phyloP scores from a whole-genome alignment of 2,797 vertebrate species.

The Gymnoscopelus braueri region DNA sequence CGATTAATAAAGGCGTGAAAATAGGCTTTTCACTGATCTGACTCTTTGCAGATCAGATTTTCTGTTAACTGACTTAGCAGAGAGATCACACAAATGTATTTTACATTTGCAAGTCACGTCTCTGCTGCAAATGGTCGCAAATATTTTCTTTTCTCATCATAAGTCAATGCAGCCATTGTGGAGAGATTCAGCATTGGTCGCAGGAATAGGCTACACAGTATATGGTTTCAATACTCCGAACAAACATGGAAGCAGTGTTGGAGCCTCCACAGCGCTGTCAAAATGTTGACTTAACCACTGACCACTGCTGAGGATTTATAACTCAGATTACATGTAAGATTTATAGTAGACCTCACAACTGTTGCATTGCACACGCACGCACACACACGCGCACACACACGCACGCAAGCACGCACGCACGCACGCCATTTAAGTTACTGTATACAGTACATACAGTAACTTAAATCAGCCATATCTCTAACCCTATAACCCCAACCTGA shows the following conservation, averaged over 20 bases:
- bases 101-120: background rate
- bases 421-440: too few species aligned
- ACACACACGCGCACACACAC: background rate
- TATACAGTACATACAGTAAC: too few species aligned
- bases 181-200: conserved; percentile 26
- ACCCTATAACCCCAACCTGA: too few species aligned
- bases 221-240: background rate
- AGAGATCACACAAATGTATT: too few species aligned
- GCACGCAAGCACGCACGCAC: background rate
- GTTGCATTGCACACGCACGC: conserved; percentile 23
- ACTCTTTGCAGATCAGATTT: too few species aligned
- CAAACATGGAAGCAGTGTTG: background rate
- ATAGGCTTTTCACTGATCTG: background rate
- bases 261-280: background rate
- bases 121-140: conserved; percentile 3
- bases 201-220: too few species aligned
- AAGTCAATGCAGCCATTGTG: background rate
- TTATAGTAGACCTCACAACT: conserved; percentile 50
- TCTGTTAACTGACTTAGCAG: too few species aligned
- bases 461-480: too few species aligned
- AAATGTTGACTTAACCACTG: background rate
- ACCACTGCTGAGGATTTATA: conserved; percentile 30
- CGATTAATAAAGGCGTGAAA: too few species aligned
- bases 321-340: conserved; percentile 16
- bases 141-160: conserved; percentile 31